phyloP scores from a whole-genome alignment of 1,140 invertebrate species.

The Camponotus pennsylvanicus region DNA sequence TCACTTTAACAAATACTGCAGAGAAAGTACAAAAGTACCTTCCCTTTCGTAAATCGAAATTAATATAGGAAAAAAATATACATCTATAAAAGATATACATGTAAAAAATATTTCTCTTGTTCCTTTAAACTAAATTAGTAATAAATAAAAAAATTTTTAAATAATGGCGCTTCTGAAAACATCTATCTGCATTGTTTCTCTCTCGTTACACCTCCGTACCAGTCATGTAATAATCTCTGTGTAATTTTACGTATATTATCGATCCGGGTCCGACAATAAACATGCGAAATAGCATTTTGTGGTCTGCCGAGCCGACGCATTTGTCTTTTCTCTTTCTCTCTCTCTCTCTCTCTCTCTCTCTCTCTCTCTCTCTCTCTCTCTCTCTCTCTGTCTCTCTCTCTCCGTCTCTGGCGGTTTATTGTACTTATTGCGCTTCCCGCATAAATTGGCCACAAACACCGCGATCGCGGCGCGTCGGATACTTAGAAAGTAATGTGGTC shows the following conservation, averaged over 20 bases:
- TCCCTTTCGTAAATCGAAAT: neutral
- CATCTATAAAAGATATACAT: neutral
- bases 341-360: neutral
- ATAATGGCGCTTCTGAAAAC: neutral
- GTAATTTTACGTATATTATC: conserved; percentile 14
- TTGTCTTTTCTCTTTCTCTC: neutral
- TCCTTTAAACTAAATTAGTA: neutral
- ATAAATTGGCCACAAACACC: conserved; percentile 76
- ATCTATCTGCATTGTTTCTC: neutral
- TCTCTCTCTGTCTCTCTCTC: neutral
- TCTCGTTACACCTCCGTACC: neutral
- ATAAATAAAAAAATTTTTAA: neutral
- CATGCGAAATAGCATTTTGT: conserved; percentile 29
- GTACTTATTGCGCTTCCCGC: conserved; percentile 31
- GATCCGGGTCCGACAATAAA: conserved; percentile 44
- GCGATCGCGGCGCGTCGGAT: conserved; percentile 61
- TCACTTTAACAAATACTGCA: neutral
- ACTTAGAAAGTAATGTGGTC: conserved; percentile 77
- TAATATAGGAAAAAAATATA: neutral
- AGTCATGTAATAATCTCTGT: neutral
- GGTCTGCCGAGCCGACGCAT: neutral
- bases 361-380: neutral
- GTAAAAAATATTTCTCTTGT: neutral
- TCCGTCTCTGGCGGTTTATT: conserved; percentile 26
- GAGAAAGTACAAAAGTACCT: neutral